A percentile compares a stretch with the other conserved stretches of the same genome.
phyloP scores from a whole-genome alignment of 2,797 vertebrate species.

The Pseudochirops corinnae region DNA sequence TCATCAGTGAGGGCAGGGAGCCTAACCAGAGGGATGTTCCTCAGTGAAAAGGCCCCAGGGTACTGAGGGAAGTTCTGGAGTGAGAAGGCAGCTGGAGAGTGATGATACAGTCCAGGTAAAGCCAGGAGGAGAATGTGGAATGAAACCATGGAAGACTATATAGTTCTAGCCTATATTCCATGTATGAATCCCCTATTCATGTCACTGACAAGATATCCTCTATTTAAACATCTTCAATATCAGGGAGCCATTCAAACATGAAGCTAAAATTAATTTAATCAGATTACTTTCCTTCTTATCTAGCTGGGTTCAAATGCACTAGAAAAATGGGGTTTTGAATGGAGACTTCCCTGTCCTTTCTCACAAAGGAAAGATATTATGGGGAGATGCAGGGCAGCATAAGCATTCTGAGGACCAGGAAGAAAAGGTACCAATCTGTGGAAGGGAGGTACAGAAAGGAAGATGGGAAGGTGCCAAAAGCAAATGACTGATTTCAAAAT shows the following conservation, averaged over 20 bases:
- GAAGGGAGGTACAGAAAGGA: conserved; percentile 9
- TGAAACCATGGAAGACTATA: neutral
- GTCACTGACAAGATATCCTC: neutral
- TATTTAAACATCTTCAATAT: neutral
- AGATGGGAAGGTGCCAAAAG: conserved; percentile 14
- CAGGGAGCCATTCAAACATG: neutral
- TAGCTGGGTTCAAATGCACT: neutral
- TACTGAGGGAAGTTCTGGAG: neutral
- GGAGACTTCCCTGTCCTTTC: neutral
- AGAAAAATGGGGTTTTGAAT: neutral
- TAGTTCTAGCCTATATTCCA: neutral
- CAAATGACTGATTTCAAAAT: conserved; percentile 8
- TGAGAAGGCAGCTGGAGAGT: neutral
- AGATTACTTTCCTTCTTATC: neutral
- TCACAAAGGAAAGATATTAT: neutral
- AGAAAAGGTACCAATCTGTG: neutral
- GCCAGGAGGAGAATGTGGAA: neutral
- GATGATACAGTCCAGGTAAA: neutral
- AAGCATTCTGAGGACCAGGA: neutral
- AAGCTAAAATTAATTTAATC: neutral
- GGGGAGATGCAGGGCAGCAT: neutral
- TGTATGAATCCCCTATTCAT: neutral
- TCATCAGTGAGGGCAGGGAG: neutral
- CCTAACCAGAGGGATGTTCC: neutral
- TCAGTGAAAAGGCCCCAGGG: neutral